Evolutionary conservation across 2,113 vertebrate genomes (phyloP).

Genomic region (Panthera uncia): DNA sequence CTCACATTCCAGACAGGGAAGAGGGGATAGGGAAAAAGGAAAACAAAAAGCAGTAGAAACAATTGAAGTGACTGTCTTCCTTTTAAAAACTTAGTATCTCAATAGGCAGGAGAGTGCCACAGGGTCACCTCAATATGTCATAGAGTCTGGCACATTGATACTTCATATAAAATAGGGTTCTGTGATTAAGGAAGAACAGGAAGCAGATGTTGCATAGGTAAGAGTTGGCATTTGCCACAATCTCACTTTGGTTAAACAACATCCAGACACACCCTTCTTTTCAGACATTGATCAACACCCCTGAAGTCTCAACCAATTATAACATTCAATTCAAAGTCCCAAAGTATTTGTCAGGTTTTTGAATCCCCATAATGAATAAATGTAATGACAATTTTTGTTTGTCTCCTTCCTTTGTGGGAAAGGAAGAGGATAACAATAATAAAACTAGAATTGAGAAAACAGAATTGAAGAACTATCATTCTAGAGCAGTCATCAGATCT

Average conservation of each 20-base stretch:
- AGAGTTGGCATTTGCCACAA: background rate
- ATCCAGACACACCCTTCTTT: background rate
- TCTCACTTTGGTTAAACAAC: background rate
- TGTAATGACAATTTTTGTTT: background rate
- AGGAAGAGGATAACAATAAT: background rate
- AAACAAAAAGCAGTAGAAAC: background rate
- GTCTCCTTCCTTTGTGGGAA: background rate
- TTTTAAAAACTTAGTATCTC: background rate
- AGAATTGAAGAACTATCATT: background rate
- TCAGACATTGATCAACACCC: background rate
- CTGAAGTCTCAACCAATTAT: background rate
- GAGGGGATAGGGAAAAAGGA: background rate
- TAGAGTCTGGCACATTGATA: background rate
- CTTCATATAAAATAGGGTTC: background rate
- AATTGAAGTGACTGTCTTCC: background rate
- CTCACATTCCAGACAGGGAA: background rate
- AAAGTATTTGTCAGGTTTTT: background rate
- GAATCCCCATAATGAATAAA: background rate
- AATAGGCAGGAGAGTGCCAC: background rate
- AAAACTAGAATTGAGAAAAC: background rate
- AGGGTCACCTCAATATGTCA: background rate
- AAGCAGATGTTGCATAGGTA: background rate
- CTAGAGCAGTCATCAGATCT: background rate
- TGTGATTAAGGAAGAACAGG: background rate
- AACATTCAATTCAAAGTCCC: background rate